These are phyloP conservation scores for Onychorhynchus coronatus DNA, from an alignment of 2,113 vertebrate species.

Conservation along the genomic window DNA sequence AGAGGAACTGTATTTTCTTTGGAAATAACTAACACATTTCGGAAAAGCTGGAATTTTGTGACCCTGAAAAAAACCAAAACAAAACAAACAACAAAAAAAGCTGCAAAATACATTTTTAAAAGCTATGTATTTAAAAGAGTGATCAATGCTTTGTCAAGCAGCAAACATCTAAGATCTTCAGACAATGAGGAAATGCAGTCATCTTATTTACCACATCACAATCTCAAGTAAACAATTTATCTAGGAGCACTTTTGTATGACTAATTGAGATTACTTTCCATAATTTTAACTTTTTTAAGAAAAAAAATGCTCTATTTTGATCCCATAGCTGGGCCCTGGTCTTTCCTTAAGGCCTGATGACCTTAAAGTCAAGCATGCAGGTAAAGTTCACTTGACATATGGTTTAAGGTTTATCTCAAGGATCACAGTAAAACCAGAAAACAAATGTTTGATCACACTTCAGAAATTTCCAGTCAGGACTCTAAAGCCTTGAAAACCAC, in stretches of 20 bases:
- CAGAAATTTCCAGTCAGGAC: background rate
- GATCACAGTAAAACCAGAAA: background rate
- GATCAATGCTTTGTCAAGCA: background rate
- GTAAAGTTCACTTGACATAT: background rate
- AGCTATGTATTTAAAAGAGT: background rate
- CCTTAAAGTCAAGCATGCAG: background rate
- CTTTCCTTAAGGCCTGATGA: background rate
- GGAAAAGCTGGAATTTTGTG: background rate
- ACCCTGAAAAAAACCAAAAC: background rate
- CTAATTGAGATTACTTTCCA: constrained; percentile 7
- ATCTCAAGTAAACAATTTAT: constrained; percentile 18
- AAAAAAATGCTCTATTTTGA: constrained; percentile 34
- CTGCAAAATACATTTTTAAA: background rate
- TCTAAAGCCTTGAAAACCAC: background rate
- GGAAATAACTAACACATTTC: background rate
- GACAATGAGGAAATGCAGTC: background rate
- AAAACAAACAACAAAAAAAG: background rate
- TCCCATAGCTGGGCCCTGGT: background rate
- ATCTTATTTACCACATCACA: background rate
- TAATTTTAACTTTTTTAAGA: constrained; percentile 25
- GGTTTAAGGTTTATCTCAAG: background rate
- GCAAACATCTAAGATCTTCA: background rate
- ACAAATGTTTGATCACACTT: background rate
- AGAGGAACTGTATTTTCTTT: background rate
- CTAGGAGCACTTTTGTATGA: background rate